Evolutionary conservation across 2,797 vertebrate species (phyloP).

Genomic region (Hybognathus amarus): DNA sequence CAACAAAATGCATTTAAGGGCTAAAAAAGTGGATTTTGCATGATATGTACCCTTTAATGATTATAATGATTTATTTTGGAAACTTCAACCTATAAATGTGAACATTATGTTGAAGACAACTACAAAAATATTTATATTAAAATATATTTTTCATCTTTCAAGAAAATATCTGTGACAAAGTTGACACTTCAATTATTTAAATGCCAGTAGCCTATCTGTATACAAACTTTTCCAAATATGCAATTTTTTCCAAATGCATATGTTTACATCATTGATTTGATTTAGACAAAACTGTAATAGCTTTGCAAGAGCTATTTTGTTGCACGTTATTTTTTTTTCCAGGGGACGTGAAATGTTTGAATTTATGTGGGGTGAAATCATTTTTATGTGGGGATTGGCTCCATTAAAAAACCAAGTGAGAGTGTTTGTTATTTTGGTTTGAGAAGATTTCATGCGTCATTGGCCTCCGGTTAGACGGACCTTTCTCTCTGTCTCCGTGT

Average conservation of each 20-base stretch:
- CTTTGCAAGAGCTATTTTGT: background rate
- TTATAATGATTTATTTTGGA: background rate
- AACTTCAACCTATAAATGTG: background rate
- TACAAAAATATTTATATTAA: background rate
- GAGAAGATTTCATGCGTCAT: conserved; percentile 35
- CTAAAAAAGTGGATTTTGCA: too few relatives aligned
- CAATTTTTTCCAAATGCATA: too few relatives aligned
- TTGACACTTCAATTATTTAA: background rate
- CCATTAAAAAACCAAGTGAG: conserved; percentile 34
- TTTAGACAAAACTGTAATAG: background rate
- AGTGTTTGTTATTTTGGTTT: conserved; percentile 36
- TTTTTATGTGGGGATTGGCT: background rate
- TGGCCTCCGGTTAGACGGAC: conserved; percentile 28
- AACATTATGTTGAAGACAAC: background rate
- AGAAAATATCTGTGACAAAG: background rate
- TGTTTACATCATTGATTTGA: background rate
- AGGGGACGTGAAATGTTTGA: conserved; percentile 15
- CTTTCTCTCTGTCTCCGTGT: background rate
- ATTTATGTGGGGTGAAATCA: conserved; percentile 6
- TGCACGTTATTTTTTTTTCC: background rate
- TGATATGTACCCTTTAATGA: too few relatives aligned
- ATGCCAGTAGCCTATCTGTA: background rate
- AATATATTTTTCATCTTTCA: background rate
- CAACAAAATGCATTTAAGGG: too few relatives aligned
- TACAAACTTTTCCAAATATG: too few relatives aligned